Evolutionary conservation across 1,140 invertebrate species (phyloP).

Genomic region (Leptopilina clavipes): DNA sequence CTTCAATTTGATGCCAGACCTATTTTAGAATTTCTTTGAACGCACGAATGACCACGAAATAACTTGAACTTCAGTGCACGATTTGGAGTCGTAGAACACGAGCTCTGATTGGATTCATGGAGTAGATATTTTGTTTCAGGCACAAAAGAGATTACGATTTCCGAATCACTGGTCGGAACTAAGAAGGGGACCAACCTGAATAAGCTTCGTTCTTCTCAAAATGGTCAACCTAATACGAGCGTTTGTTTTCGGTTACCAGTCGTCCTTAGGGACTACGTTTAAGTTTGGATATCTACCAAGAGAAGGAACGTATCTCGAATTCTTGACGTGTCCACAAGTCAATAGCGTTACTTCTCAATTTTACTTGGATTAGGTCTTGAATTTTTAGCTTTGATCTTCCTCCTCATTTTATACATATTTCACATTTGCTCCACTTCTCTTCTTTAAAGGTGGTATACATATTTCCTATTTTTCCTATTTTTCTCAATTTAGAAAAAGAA

Average conservation of each 20-base stretch:
- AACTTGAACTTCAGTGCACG: conserved; percentile 42
- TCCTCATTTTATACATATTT: background rate
- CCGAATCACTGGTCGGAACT: conserved; percentile 58
- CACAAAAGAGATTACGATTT: conserved; percentile 67
- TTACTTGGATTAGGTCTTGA: background rate
- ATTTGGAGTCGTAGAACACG: conserved; percentile 19
- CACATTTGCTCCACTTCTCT: background rate
- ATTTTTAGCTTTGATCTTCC: background rate
- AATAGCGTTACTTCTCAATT: background rate
- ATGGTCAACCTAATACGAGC: conserved; percentile 18
- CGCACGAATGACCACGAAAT: conserved; percentile 49
- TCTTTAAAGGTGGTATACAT: background rate
- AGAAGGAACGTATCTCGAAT: background rate
- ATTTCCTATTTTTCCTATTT: background rate
- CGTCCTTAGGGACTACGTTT: background rate
- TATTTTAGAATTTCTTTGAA: conserved; percentile 45
- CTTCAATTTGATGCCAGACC: background rate
- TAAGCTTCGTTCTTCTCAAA: conserved; percentile 37
- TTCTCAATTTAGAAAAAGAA: background rate
- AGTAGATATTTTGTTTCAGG: conserved; percentile 61
- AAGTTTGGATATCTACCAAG: background rate
- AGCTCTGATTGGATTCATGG: conserved; percentile 42
- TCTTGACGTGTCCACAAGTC: background rate
- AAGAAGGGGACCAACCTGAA: conserved; percentile 26
- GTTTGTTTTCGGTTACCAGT: conserved; percentile 14